Evolutionary conservation across 2,113 vertebrate species (phyloP).

Genomic region (Tretioscincus oriximinensis): DNA sequence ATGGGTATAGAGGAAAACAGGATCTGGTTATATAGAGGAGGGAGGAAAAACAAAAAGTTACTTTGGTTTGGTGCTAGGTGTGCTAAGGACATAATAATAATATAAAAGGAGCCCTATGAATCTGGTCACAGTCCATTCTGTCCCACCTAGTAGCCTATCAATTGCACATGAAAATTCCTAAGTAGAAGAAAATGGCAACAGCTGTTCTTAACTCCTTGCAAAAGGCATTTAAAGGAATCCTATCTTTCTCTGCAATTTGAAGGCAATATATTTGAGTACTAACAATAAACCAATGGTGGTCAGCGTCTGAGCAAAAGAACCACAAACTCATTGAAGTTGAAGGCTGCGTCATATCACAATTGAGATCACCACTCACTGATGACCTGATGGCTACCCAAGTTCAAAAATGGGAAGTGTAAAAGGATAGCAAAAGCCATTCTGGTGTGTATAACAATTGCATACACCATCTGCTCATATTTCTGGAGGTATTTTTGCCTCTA

Average conservation of each 20-base stretch:
- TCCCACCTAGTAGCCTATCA: too few relatives aligned
- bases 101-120: too few relatives aligned
- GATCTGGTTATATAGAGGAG: not conserved
- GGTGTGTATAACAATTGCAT: not conserved
- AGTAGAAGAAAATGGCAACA: too few relatives aligned
- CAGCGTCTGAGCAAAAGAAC: not conserved
- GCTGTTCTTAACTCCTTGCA: too few relatives aligned
- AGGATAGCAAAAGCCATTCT: not conserved
- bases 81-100: too few relatives aligned
- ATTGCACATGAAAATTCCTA: too few relatives aligned
- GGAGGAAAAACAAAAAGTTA: not conserved
- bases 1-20: slow-evolving; percentile 77
- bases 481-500: not conserved
- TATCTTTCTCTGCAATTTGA: too few relatives aligned
- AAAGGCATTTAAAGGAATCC: too few relatives aligned
- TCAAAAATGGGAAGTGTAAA: not conserved
- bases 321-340: not conserved
- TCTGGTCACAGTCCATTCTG: too few relatives aligned
- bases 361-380: not conserved
- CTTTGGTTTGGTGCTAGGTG: not conserved
- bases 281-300: not conserved
- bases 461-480: not conserved
- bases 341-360: not conserved
- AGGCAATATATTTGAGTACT: not conserved
- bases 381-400: not conserved